A percentile compares a stretch with the other conserved stretches of the same genome.
These are phyloP conservation scores for Orchesellides sinensis DNA, from an alignment of 2,888 invertebrate genomes.

Conservation along the genomic window DNA sequence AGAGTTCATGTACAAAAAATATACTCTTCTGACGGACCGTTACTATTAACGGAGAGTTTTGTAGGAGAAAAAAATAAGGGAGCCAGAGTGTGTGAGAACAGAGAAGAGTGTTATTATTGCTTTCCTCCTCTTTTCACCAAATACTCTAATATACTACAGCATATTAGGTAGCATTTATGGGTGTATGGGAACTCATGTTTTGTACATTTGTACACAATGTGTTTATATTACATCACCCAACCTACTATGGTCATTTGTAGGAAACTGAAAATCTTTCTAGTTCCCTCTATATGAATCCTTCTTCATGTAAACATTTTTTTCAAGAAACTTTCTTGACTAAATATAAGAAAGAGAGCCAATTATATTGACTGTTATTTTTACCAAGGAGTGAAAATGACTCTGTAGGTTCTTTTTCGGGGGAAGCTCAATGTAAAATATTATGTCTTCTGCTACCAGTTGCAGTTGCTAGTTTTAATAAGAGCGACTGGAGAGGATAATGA, in stretches of 20 bases:
- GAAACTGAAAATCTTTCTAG: neutral
- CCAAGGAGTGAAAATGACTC: slow-evolving; percentile 16
- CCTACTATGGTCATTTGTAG: slow-evolving; percentile 8
- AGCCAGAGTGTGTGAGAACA: too few relatives aligned
- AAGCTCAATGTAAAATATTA: slow-evolving; percentile 24
- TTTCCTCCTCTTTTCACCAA: slow-evolving; percentile 18
- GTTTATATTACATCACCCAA: neutral
- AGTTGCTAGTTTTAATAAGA: neutral
- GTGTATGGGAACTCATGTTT: slow-evolving; percentile 1
- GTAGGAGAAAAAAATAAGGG: slow-evolving; percentile 8
- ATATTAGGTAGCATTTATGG: too few relatives aligned
- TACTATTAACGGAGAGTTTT: slow-evolving; percentile 34
- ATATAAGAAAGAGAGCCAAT: neutral
- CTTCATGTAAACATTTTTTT: slow-evolving; percentile 1
- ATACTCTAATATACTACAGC: neutral
- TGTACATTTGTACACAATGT: too few relatives aligned
- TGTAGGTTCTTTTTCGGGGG: slow-evolving; percentile 1
- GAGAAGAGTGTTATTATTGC: slow-evolving; percentile 54
- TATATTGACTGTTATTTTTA: slow-evolving; percentile 7
- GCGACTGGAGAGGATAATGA: slow-evolving; percentile 9
- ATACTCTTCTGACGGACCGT: slow-evolving; percentile 48
- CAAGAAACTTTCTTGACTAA: too few relatives aligned
- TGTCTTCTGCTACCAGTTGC: slow-evolving; percentile 23
- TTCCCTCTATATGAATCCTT: neutral
- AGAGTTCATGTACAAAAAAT: slow-evolving; percentile 2